These are phyloP conservation scores for Paramormyrops hopkinsi DNA, from an alignment of 2,797 vertebrate species.

Conservation along the genomic window DNA sequence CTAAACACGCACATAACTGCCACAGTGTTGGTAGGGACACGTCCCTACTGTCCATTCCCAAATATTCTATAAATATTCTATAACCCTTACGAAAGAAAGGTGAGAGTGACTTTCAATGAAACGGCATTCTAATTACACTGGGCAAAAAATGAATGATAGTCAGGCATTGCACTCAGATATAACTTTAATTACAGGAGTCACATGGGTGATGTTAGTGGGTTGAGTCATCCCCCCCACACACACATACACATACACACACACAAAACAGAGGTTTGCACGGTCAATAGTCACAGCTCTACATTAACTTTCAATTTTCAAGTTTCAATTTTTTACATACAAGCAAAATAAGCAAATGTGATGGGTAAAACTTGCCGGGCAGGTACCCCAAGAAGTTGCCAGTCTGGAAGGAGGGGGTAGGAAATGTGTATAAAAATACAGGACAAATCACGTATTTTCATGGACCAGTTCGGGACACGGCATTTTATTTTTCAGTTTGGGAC, in stretches of 20 bases:
- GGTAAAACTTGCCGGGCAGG: background rate
- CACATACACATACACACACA: background rate
- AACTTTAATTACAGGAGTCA: background rate
- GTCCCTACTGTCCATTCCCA: background rate
- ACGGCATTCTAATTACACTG: background rate
- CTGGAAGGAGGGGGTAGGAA: background rate
- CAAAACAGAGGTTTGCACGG: background rate
- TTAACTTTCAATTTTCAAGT: background rate
- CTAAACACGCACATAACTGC: background rate
- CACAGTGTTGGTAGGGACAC: background rate
- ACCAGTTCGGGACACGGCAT: background rate
- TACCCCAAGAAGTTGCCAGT: background rate
- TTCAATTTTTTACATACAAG: background rate
- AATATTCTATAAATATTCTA: background rate
- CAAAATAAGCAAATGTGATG: background rate
- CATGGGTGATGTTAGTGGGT: background rate
- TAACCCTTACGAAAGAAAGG: background rate
- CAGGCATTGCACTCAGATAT: background rate
- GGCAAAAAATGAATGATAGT: background rate
- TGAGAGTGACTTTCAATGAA: background rate
- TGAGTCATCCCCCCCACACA: background rate
- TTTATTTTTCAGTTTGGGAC: background rate
- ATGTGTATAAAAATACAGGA: background rate
- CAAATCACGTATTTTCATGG: background rate
- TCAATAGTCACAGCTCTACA: background rate